These are phyloP conservation scores for Hipparchia sbordonii DNA, from an alignment of 2,888 invertebrate genomes.

Conservation along the genomic window DNA sequence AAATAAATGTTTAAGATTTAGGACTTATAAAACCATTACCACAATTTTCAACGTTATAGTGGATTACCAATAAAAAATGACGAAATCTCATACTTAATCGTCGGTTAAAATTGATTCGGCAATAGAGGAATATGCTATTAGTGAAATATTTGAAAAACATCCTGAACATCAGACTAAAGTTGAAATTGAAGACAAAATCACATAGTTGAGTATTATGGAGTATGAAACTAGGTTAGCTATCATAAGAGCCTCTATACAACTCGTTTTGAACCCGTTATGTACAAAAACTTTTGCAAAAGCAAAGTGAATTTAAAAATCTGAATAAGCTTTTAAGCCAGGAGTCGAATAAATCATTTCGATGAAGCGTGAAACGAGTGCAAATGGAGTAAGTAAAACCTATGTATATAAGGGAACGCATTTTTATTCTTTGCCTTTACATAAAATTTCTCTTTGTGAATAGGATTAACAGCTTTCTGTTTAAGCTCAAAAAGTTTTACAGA, in stretches of 20 bases:
- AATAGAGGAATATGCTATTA: too few species aligned
- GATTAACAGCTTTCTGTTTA: background rate
- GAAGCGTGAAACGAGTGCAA: constrained; percentile 10
- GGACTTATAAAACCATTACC: too few species aligned
- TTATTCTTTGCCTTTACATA: constrained; percentile 9
- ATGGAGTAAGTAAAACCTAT: constrained; percentile 12
- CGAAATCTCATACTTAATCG: too few species aligned
- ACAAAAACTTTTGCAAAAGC: constrained; percentile 14
- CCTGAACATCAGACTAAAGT: too few species aligned
- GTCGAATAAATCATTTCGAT: constrained; percentile 19
- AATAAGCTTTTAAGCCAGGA: constrained; percentile 19
- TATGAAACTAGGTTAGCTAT: background rate
- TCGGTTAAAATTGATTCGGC: too few species aligned
- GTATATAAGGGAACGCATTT: constrained; percentile 11
- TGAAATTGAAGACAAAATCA: background rate
- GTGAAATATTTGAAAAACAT: too few species aligned
- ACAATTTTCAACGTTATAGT: too few species aligned
- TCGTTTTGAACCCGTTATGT: constrained; percentile 5
- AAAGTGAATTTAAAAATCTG: constrained; percentile 18
- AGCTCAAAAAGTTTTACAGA: background rate
- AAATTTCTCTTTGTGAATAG: background rate
- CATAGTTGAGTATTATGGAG: background rate
- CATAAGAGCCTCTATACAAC: background rate
- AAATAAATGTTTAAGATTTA: too few species aligned
- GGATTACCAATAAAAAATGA: too few species aligned